Percentiles rank a stretch among this genome's conserved stretches.
These are phyloP conservation scores for Eulemur mongoz DNA, from an alignment of 2,797 vertebrate genomes.

Conservation along the genomic window DNA sequence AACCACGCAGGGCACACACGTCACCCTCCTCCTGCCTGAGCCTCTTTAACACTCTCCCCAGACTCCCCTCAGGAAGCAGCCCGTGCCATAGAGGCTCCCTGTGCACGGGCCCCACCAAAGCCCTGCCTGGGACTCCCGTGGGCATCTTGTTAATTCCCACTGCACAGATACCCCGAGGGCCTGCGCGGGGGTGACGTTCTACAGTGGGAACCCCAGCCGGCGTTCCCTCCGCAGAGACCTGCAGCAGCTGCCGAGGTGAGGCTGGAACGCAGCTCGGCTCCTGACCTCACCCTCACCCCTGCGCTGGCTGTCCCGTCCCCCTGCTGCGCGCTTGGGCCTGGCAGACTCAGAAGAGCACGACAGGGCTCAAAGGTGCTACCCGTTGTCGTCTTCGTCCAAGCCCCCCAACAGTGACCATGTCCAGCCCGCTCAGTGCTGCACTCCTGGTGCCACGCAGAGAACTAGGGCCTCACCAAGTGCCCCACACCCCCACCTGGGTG, in stretches of 20 bases:
- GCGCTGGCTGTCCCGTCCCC: no score
- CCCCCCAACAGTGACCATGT: accelerated
- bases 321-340: background rate
- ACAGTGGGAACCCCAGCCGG: background rate
- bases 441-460: background rate
- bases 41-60: no score
- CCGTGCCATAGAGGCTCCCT: no score
- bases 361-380: background rate
- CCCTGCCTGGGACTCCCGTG: no score
- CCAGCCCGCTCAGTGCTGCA: background rate
- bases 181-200: no score
- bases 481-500: accelerated
- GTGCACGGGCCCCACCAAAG: no score
- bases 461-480: background rate
- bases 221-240: background rate
- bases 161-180: no score
- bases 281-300: background rate
- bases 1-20: no score
- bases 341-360: background rate
- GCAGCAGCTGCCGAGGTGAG: background rate
- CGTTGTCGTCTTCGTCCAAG: no score
- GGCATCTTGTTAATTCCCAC: no score
- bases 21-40: no score
- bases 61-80: no score
- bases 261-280: background rate